Conservation (phyloP, 1,140 invertebrate species). For the Nasonia giraulti region DNA sequence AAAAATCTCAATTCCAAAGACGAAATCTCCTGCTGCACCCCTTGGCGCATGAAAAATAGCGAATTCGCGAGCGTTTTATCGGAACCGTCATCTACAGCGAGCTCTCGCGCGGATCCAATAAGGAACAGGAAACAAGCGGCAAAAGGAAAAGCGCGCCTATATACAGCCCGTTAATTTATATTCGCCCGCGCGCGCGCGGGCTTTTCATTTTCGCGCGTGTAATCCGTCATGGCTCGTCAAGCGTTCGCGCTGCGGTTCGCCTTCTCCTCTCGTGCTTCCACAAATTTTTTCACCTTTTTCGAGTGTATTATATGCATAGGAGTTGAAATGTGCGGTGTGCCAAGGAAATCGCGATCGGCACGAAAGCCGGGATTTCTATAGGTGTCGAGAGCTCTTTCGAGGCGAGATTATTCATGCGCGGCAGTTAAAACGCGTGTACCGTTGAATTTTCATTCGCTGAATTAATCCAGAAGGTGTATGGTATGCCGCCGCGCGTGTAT, state of each 20-base stretch:
- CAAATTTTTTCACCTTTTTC: not conserved
- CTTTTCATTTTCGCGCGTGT: constrained; percentile 21
- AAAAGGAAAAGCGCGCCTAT: constrained; percentile 1
- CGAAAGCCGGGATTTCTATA: not conserved
- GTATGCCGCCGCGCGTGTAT: too few species aligned
- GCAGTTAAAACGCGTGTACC: not conserved
- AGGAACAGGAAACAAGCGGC: constrained; percentile 33
- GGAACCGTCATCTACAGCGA: constrained; percentile 22
- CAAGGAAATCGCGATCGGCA: constrained; percentile 29
- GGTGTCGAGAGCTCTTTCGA: not conserved
- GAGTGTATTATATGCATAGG: too few species aligned
- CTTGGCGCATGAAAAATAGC: not conserved
- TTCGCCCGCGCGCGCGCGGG: not conserved
- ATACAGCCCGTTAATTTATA: not conserved
- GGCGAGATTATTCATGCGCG: not conserved
- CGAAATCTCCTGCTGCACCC: not conserved
- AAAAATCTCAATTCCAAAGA: too few species aligned
- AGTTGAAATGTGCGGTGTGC: not conserved
- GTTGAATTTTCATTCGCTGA: not conserved
- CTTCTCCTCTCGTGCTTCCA: constrained; percentile 1
- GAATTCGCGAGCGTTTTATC: constrained; percentile 8
- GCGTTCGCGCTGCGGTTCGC: not conserved
- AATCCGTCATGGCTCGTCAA: constrained; percentile 36
- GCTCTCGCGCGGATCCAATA: constrained; percentile 11
- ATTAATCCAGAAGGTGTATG: not conserved